These are phyloP conservation scores for Meleagris gallopavo DNA, from an alignment of 2,113 vertebrate genomes.

Conservation along the genomic window DNA sequence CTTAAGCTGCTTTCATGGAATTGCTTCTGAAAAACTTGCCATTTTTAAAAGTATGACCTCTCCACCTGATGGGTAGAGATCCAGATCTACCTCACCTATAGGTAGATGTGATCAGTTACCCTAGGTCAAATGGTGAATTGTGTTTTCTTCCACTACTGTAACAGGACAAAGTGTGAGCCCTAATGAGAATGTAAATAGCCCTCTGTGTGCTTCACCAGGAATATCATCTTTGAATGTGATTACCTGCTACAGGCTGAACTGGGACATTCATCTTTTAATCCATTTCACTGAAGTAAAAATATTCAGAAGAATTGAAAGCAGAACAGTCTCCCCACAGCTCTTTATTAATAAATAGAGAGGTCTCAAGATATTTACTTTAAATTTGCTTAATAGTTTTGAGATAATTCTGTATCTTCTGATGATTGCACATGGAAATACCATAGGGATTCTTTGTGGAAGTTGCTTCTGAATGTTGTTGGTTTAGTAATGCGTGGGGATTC, in stretches of 20 bases:
- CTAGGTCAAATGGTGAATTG: neutral
- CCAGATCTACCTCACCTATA: neutral
- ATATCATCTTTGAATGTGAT: neutral
- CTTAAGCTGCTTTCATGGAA: neutral
- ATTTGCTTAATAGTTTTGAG: conserved; percentile 35
- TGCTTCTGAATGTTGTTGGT: neutral
- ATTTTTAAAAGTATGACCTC: neutral
- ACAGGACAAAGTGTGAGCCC: neutral
- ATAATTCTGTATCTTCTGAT: neutral
- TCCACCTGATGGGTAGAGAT: neutral
- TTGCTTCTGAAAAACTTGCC: neutral
- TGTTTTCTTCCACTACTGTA: neutral
- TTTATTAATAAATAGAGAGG: conserved; percentile 23
- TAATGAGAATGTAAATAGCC: neutral
- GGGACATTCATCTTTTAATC: neutral
- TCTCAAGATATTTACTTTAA: conserved; percentile 16
- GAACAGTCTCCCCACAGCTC: neutral
- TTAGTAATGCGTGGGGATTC: neutral
- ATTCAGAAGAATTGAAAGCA: neutral
- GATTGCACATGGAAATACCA: neutral
- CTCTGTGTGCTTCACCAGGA: neutral
- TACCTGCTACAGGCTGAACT: neutral
- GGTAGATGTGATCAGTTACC: neutral
- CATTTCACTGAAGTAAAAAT: conserved; percentile 2
- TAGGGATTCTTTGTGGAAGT: neutral